These are phyloP conservation scores for Myocastor coypus DNA, from an alignment of 2,113 vertebrate species.

Conservation along the genomic window DNA sequence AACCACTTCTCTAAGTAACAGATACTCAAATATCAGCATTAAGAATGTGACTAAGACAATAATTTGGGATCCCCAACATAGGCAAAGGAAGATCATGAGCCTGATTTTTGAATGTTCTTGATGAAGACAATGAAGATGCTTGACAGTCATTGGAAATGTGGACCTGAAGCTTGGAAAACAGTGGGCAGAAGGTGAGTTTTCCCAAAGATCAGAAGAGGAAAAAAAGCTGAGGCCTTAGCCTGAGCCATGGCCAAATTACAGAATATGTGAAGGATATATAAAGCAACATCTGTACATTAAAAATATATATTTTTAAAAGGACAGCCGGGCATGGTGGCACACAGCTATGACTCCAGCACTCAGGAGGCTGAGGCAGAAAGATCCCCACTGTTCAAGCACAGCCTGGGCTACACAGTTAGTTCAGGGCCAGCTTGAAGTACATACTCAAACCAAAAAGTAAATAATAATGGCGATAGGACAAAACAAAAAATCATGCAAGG, in stretches of 20 bases:
- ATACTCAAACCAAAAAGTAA: not conserved
- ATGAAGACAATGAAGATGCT: not conserved
- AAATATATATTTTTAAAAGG: not conserved
- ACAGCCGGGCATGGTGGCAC: not conserved
- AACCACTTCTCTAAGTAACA: not conserved
- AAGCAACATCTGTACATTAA: not conserved
- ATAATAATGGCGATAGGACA: not conserved
- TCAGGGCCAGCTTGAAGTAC: not conserved
- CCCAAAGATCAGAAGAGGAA: not conserved
- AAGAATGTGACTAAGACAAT: not conserved
- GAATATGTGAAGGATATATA: not conserved
- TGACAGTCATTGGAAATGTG: not conserved
- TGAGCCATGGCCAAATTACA: not conserved
- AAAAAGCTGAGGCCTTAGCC: not conserved
- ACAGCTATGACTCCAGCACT: not conserved
- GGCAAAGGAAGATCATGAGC: not conserved
- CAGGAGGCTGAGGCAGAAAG: not conserved
- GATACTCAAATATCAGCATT: not conserved
- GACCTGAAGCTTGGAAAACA: not conserved
- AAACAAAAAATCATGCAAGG: conserved; percentile 37
- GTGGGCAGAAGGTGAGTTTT: not conserved
- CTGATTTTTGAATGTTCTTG: conserved; percentile 15
- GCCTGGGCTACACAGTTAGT: not conserved
- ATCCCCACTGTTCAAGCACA: not conserved
- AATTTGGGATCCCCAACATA: conserved; percentile 1